Base-by-base conservation (phyloP, 2,797 vertebrate species). In the Aulostomus chinensis region DNA sequence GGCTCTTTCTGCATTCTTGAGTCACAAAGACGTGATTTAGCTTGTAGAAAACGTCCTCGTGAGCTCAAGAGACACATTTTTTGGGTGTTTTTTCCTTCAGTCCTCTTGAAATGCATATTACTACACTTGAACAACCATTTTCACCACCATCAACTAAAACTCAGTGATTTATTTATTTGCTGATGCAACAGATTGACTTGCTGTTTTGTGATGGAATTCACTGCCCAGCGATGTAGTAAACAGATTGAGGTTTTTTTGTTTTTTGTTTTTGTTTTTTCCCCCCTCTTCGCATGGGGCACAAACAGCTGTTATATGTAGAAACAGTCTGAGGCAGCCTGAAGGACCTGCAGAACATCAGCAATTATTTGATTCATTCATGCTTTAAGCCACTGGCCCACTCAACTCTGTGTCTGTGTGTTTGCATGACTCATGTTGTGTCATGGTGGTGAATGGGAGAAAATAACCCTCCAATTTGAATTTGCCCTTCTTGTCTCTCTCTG, bases 301-400 rank as follows among this genome's bases (percentile, higher is more conserved):
- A 78, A 51, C 81, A 83, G 84, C 78, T 83, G 80, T 57, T 78
- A 53, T 63, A 66, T 71, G 80, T 74, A 74, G 68, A 72, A 82
- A 74, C 67, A 67, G 80, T 79, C 84, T 56, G 62, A 55, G 59
- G 76, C 79, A 5, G 22, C 65, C 67, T 37, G 20, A 58, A 84
- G 68, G 68, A 80, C 79, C 80, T 58, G 63, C 75, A 70, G 43
- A 75, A 67, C 71, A 76, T 74, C 59, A 52, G 57, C 10, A 41
- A 52, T 20, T 56, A 40, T 78, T 83, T 83, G 78, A 78, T 73
- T 84, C 63, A 68, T 73, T 68, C 52, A 74, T 26, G 68, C 76
- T 81, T 73, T 45, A 65, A 77, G 75, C 80, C 54, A 45, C 58
- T 42, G 64, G 54, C 68, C 49, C 39, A 63, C 54, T 68, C 42